Evolutionary conservation across 92 coral and sea anemone genomes (phyloP).

Genomic region (Diadumene lineata): DNA sequence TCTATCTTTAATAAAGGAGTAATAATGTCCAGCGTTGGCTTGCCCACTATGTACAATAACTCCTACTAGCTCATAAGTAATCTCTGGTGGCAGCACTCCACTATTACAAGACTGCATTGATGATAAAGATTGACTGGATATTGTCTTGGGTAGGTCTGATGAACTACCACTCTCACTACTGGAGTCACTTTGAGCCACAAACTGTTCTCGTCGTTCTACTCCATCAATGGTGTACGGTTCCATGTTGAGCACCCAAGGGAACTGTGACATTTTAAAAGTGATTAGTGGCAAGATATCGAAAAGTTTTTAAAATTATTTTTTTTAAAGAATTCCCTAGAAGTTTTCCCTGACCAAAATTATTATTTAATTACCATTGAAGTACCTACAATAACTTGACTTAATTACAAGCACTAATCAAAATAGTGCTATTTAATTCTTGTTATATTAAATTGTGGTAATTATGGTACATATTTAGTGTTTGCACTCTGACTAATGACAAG

Average conservation of each 20-base stretch:
- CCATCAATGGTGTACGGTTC: slow-evolving; percentile 90
- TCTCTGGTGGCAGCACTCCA: slow-evolving; percentile 61
- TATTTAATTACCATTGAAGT: no score
- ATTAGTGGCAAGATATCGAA: no score
- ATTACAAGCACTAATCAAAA: no score
- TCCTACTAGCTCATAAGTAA: slow-evolving; percentile 79
- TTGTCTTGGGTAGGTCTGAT: slow-evolving; percentile 61
- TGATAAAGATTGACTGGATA: slow-evolving; percentile 62
- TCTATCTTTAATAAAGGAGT: slow-evolving; percentile 79
- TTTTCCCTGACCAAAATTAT: no score
- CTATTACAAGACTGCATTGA: slow-evolving; percentile 48
- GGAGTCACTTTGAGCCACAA: slow-evolving; percentile 31
- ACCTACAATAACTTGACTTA: no score
- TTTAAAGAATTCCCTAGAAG: no score
- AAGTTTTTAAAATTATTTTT: no score
- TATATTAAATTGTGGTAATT: no score
- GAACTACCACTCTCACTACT: slow-evolving; percentile 69
- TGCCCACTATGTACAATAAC: slow-evolving; percentile 88
- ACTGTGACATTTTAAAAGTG: not conserved
- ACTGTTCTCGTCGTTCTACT: slow-evolving; percentile 70
- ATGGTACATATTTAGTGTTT: no score
- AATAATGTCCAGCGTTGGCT: slow-evolving; percentile 88
- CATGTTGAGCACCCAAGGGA: slow-evolving; percentile 78
- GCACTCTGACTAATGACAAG: no score
- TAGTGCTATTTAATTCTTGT: no score